phyloP scores from a whole-genome alignment of 2,113 vertebrate species.

The Microcebus lehilahytsara region DNA sequence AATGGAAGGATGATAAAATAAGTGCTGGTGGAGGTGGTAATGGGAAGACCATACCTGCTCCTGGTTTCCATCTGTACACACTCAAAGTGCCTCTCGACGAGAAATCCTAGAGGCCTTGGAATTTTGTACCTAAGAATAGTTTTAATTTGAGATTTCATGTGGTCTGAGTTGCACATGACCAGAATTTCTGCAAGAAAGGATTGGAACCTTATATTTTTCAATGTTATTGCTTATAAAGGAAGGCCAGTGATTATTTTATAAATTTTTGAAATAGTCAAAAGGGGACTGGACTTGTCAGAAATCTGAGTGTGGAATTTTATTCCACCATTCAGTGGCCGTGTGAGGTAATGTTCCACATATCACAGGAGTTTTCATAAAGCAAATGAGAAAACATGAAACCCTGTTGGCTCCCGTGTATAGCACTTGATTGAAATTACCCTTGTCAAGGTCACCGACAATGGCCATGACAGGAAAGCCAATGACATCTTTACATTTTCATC shows the following conservation, averaged over 20 bases:
- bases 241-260: neutral
- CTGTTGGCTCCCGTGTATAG: neutral
- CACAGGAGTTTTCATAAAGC: neutral
- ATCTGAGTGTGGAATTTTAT: slow-evolving; percentile 5
- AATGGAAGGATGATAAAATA: slow-evolving; percentile 64
- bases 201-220: slow-evolving; percentile 6
- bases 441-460: neutral
- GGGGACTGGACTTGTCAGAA: neutral
- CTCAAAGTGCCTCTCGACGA: neutral
- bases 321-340: neutral
- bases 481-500: neutral
- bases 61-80: slow-evolving; percentile 77
- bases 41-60: slow-evolving; percentile 72
- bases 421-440: neutral
- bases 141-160: slow-evolving; percentile 22
- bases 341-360: neutral
- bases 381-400: neutral
- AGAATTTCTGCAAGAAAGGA: neutral
- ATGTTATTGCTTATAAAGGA: neutral
- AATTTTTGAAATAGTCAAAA: neutral
- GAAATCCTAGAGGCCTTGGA: slow-evolving; percentile 66
- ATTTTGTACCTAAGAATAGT: slow-evolving; percentile 54
- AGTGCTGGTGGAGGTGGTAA: slow-evolving; percentile 50
- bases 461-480: neutral
- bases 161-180: neutral